These are phyloP conservation scores for Callospermophilus lateralis DNA, from an alignment of 2,113 vertebrate species.

Conservation along the genomic window DNA sequence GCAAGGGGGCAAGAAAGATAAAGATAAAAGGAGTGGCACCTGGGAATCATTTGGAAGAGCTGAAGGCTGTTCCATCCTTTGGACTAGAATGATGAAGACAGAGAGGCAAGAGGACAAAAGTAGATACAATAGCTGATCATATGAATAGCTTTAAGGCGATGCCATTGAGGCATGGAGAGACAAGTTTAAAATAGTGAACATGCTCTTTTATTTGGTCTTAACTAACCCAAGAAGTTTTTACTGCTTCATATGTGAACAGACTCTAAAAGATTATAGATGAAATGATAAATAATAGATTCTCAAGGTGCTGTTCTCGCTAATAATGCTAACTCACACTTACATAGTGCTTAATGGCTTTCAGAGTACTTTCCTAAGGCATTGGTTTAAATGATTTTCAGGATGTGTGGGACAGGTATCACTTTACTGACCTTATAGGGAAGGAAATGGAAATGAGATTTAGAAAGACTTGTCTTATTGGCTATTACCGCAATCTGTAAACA, in stretches of 20 bases:
- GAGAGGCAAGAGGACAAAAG: not conserved
- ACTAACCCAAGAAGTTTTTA: not conserved
- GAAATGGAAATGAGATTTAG: not conserved
- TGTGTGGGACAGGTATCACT: not conserved
- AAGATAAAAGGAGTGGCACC: not conserved
- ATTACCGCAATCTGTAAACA: not conserved
- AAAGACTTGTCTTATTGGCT: not conserved
- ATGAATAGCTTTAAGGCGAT: not conserved
- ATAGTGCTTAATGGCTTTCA: slow-evolving; percentile 15
- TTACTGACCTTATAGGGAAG: not conserved
- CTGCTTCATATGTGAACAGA: not conserved
- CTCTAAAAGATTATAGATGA: not conserved
- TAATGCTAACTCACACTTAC: not conserved
- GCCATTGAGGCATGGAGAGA: not conserved
- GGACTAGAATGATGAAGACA: not conserved
- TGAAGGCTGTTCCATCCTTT: not conserved
- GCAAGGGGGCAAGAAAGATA: not conserved
- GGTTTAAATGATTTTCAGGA: slow-evolving; percentile 2
- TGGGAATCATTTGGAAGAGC: not conserved
- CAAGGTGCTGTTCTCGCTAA: not conserved
- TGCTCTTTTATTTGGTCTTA: not conserved
- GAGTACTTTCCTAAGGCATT: not conserved
- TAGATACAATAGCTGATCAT: not conserved
- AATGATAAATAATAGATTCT: not conserved
- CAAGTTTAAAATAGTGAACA: not conserved